phyloP scores from a whole-genome alignment of 2,797 vertebrate species.

The Lophius americanus region DNA sequence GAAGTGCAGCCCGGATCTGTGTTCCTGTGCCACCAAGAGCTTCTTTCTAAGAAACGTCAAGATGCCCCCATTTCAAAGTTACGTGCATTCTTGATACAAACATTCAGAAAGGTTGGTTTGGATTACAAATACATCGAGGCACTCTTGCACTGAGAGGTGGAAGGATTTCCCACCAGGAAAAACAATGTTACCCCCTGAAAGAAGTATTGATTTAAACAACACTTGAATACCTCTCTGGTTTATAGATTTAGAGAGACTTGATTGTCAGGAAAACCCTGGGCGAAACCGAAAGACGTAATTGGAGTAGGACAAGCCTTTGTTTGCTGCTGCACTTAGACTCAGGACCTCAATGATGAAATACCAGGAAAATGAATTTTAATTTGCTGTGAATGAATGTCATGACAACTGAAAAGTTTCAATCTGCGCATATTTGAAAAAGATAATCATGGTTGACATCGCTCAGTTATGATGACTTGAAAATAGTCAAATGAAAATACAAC shows the following conservation, averaged over 20 bases:
- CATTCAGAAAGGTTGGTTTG: conserved; percentile 2
- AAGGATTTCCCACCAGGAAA: background rate
- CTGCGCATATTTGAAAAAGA: background rate
- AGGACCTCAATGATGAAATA: no score
- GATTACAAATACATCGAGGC: background rate
- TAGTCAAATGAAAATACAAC: no score
- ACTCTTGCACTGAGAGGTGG: background rate
- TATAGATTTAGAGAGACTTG: conserved; percentile 5
- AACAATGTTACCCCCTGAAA: background rate
- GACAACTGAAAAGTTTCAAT: no score
- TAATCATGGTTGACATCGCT: background rate
- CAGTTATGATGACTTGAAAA: no score
- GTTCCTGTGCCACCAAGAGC: conserved; percentile 4
- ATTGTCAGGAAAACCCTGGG: conserved; percentile 15
- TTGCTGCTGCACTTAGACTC: background rate
- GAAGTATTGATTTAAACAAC: conserved; percentile 5
- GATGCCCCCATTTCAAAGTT: conserved; percentile 26
- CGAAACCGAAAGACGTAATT: conserved; percentile 1
- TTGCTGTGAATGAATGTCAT: no score
- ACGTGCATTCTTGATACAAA: conserved; percentile 3
- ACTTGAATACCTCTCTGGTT: conserved; percentile 1
- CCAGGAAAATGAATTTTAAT: no score
- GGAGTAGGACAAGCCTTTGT: background rate
- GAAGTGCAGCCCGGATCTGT: conserved; percentile 34
- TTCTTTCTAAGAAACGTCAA: conserved; percentile 24